These are phyloP conservation scores for Neoitamus cyanurus DNA, from an alignment of 2,888 invertebrate species.

Conservation along the genomic window DNA sequence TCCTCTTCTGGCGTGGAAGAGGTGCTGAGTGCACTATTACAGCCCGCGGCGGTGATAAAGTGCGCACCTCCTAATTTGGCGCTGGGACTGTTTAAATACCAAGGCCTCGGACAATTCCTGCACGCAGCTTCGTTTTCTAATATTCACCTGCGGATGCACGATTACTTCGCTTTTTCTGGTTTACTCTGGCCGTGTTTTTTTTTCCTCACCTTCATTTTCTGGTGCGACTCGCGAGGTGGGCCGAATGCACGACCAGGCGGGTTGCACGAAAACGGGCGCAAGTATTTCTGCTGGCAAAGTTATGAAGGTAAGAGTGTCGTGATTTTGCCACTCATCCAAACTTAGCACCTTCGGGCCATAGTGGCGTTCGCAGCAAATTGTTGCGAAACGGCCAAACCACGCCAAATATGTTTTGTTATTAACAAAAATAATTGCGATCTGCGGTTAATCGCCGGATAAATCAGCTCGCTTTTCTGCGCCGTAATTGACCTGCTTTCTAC, in stretches of 20 bases:
- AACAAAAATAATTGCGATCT: constrained; percentile 18
- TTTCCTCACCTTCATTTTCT: not conserved
- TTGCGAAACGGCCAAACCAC: constrained; percentile 8
- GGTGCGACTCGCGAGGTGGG: not conserved
- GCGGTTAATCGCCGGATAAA: constrained; percentile 18
- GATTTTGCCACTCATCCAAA: constrained; percentile 27
- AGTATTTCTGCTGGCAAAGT: not conserved
- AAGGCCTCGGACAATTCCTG: constrained; percentile 13
- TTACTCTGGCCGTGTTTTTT: not conserved
- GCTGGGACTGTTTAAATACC: constrained; percentile 21
- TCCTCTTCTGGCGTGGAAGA: not conserved
- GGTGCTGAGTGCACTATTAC: constrained; percentile 15
- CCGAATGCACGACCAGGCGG: not conserved
- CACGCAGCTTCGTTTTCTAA: constrained; percentile 12
- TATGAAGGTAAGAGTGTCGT: constrained; percentile 35
- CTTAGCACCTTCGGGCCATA: not conserved
- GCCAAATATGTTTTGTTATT: constrained; percentile 24
- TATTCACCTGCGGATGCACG: constrained; percentile 28
- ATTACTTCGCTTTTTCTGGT: not conserved
- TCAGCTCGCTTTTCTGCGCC: not conserved
- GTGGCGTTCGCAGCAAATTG: not conserved
- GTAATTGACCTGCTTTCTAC: constrained; percentile 30
- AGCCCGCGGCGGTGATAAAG: constrained; percentile 14
- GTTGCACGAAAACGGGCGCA: not conserved
- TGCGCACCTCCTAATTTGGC: constrained; percentile 14